A percentile compares a stretch with the other conserved stretches of the same genome.
Evolutionary conservation across 1,140 invertebrate species (phyloP).

Genomic region (Drosophila teissieri): DNA sequence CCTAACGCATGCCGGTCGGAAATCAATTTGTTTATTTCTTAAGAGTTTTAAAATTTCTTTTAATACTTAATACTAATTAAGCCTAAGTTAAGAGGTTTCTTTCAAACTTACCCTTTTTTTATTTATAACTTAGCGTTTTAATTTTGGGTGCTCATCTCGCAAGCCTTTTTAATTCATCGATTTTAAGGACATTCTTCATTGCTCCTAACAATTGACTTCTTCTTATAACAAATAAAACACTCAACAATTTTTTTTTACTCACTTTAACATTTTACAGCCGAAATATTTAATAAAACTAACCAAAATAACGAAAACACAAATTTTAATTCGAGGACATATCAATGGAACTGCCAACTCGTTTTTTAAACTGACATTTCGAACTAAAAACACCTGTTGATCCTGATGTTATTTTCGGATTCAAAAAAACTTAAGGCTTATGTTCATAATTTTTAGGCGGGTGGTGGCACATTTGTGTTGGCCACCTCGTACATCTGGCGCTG

Average conservation of each 20-base stretch:
- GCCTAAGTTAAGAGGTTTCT: too few species aligned
- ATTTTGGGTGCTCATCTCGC: too few species aligned
- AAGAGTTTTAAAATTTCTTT: neutral
- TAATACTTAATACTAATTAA: too few species aligned
- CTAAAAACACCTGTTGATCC: conserved; percentile 16
- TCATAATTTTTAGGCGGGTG: conserved; percentile 17
- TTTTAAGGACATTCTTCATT: neutral
- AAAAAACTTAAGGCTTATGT: conserved; percentile 11
- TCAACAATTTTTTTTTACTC: neutral
- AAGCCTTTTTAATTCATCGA: too few species aligned
- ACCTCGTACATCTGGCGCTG: conserved; percentile 61
- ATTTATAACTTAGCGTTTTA: too few species aligned
- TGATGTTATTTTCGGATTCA: conserved; percentile 9
- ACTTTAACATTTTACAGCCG: neutral
- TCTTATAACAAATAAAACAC: neutral
- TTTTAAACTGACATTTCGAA: conserved; percentile 25
- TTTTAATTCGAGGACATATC: conserved; percentile 14
- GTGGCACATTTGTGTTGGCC: conserved; percentile 47
- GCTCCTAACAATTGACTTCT: neutral
- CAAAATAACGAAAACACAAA: neutral
- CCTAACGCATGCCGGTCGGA: conserved; percentile 19
- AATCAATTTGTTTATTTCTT: conserved; percentile 12
- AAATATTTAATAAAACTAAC: neutral
- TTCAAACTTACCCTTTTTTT: conserved; percentile 10
- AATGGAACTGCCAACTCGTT: conserved; percentile 28